Conservation (phyloP, 2,888 invertebrate species). For the Calliscelio sp. region DNA sequence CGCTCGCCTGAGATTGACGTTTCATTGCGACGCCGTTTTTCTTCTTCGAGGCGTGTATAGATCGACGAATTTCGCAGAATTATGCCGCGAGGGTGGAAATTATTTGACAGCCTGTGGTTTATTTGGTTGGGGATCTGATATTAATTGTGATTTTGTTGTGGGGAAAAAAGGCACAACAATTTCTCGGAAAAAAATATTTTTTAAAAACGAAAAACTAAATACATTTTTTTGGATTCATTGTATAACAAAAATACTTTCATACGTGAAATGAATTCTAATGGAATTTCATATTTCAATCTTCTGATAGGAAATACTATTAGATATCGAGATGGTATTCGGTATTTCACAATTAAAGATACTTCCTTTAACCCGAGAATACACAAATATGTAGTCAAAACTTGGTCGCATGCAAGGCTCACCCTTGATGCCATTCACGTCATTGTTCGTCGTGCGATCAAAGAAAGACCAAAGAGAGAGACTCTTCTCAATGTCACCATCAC, state of each 20-base stretch:
- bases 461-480: slow-evolving; percentile 67
- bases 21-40: slow-evolving; percentile 79
- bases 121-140: slow-evolving; percentile 5
- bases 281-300: too few relatives aligned
- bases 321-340: too few relatives aligned
- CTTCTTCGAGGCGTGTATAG: slow-evolving; percentile 24
- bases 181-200: too few relatives aligned
- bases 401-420: slow-evolving; percentile 54
- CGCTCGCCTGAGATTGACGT: slow-evolving; percentile 82
- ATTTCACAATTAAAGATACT: slow-evolving; percentile 33
- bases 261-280: too few relatives aligned
- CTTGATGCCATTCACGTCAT: too few relatives aligned
- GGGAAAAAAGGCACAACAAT: too few relatives aligned
- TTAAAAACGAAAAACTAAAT: too few relatives aligned
- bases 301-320: too few relatives aligned
- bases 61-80: slow-evolving; percentile 1
- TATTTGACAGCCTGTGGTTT: slow-evolving; percentile 50
- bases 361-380: slow-evolving; percentile 27
- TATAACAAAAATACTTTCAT: too few relatives aligned
- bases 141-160: slow-evolving; percentile 12
- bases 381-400: slow-evolving; percentile 60
- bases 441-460: slow-evolving; percentile 72
- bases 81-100: slow-evolving; percentile 35
- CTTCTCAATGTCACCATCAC: slow-evolving; percentile 71
- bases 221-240: too few relatives aligned